Evolutionary conservation across 1,140 invertebrate genomes (phyloP), one percentile per base, ranked within the genome.

Genomic region (Matsumurasca onukii): DNA sequence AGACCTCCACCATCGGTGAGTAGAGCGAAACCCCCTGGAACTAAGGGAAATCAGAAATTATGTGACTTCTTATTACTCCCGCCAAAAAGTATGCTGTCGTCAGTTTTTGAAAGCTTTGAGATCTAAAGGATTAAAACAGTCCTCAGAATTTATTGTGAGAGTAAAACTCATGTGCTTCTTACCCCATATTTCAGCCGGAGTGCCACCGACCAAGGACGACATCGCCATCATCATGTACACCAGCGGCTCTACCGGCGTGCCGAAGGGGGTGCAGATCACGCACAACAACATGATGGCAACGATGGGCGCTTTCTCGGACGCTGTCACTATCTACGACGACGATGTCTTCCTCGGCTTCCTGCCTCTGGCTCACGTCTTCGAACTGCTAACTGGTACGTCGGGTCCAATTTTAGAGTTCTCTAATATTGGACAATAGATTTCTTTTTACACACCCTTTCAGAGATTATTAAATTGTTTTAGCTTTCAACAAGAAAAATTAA

Each of bases 201-300:
- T 82, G 15, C 80, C 85, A 15, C 92, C 92, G 15, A 82, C 82
- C 22, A 77, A 85, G 1, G 82, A 88, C 5, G 95, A 98, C 75
- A 89, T 88, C 17, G 95, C 95, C 22, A 95, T 98, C 73, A 92
- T 98, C 49, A 98, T 98, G 95, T 98, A 98, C 82, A 98, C 95
- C 0, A 95, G 92, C 72, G 95, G 95, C 1, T 96, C 93, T 0
- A 98, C 95, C 0, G 95, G 95, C 31, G 87, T 91, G 66, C 94
- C 94, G 0, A 96, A 97, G 81, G 91, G 91, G 30, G 91, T 93
- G 1, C 76, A 93, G 27, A 77, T 93, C n/a, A 90, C 93, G 0
- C 97, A 99, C 78, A 86, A 85, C 72, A 98, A 99, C 80, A 89
- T 98, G 74, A 86, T 98, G 70, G 84, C 88, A 31, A 93, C 94